phyloP scores from a whole-genome alignment of 2,113 vertebrate genomes.

The Cyprinodon brontotheroides region DNA sequence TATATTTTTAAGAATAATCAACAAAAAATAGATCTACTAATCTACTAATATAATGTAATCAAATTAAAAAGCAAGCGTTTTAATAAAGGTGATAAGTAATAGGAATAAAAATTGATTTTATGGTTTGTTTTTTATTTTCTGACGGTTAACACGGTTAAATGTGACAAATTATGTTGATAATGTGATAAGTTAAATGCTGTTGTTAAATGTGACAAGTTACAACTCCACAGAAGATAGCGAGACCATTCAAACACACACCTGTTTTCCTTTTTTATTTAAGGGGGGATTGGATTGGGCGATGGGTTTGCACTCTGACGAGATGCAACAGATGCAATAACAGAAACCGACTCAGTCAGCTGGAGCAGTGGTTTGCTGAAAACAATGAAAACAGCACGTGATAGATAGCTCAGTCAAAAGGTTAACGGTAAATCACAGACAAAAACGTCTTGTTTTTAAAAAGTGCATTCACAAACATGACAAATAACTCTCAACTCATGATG shows the following conservation, averaged over 20 bases:
- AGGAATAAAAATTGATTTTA: background rate
- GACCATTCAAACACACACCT: slow-evolving; percentile 70
- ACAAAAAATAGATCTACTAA: background rate
- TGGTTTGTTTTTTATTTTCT: background rate
- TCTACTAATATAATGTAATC: background rate
- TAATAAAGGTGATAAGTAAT: background rate
- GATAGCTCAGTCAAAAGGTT: slow-evolving; percentile 80
- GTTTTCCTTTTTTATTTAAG: slow-evolving; percentile 80
- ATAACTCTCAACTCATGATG: slow-evolving; percentile 94
- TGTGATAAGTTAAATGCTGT: too few relatives aligned
- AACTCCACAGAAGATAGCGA: slow-evolving; percentile 50
- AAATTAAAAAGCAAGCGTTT: background rate
- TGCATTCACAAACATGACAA: slow-evolving; percentile 98
- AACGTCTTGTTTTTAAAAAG: slow-evolving; percentile 95
- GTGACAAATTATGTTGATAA: too few relatives aligned
- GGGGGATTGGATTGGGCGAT: slow-evolving; percentile 77
- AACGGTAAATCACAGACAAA: slow-evolving; percentile 92
- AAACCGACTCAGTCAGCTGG: slow-evolving; percentile 69
- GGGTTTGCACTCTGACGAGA: slow-evolving; percentile 72
- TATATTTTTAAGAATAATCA: background rate
- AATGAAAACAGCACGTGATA: slow-evolving; percentile 75
- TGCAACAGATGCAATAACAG: slow-evolving; percentile 73
- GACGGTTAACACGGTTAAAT: background rate
- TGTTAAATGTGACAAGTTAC: background rate
- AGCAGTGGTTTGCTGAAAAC: slow-evolving; percentile 72